Base-by-base conservation (phyloP, 2,797 vertebrate species). In the Premnoplex brunnescens region DNA sequence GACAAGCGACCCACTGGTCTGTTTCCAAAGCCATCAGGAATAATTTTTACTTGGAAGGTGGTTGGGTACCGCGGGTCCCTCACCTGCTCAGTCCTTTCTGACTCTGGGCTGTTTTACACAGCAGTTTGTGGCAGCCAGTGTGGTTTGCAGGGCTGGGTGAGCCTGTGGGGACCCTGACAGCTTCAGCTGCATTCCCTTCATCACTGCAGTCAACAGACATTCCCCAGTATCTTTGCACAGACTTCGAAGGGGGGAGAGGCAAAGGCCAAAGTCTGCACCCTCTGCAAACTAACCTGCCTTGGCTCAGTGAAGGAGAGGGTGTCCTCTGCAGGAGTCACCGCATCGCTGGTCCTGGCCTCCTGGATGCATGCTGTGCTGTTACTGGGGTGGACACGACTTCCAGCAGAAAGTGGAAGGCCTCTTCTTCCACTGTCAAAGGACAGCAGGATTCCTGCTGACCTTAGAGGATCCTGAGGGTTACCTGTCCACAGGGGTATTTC, bases 11-110 rank as follows among this genome's bases (percentile, higher is more conserved):
- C 34, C 37, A 14, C 7, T 1, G 3, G 5, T n/a, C 63, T 46
- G 10, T n/a, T 55, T 54, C 68, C 0, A 0, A 0, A 87, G 58
- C 11, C 24, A 32, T 67, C 0, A 0, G 41, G 81, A 82, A 18
- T 60, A 10, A 32, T 39, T 83, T 76, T 49, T 26, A 5, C 34
- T 37, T 30, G n/a, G 46, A 43, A 79, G 6, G 27, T 64, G 32
- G 16, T 62, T 77, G 32, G 28, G 23, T 54, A 14, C 37, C 0
- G 1, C 58, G 68, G 41, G 64, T 41, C 26, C 16, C 20, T 18
- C 10, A 23, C 54, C 68, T 68, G 63, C 76, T 83, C 37, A 21
- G 43, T 20, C 20, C 28, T 78, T 56, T 41, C n/a, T 28, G 41
- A 10, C 54, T 60, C 69, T 5, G 56, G n/a, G 49, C 56, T 87